phyloP scores from a whole-genome alignment of 2,888 invertebrate genomes.

The Teleiodes luculella region DNA sequence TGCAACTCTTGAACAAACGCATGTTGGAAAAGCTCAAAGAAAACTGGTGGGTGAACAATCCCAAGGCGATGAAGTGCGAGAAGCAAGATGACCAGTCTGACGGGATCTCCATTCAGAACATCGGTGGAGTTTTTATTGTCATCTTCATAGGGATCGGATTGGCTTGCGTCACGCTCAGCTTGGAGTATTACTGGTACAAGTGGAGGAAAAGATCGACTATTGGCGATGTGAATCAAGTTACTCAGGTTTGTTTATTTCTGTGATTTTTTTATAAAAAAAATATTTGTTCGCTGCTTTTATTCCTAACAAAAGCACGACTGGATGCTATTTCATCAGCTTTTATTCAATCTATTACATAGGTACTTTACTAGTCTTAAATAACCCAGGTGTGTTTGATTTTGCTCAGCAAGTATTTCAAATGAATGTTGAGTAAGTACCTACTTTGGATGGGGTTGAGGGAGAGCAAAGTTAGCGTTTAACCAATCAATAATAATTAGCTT shows the following conservation, averaged over 20 bases:
- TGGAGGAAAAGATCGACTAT: constrained; percentile 82
- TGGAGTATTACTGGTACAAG: constrained; percentile 97
- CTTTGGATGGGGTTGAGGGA: too few relatives aligned
- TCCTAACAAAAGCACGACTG: too few relatives aligned
- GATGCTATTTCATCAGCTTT: too few relatives aligned
- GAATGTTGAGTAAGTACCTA: too few relatives aligned
- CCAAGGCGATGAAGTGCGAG: constrained; percentile 86
- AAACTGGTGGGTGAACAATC: constrained; percentile 97
- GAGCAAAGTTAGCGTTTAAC: too few relatives aligned
- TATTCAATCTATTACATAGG: too few relatives aligned
- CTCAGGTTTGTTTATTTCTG: constrained; percentile 58
- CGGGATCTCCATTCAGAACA: constrained; percentile 98
- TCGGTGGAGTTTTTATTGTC: constrained; percentile 98
- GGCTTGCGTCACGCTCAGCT: constrained; percentile 92
- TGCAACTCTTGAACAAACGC: constrained; percentile 94
- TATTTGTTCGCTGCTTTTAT: too few relatives aligned
- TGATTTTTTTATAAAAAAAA: too few relatives aligned
- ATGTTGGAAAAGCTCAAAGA: constrained; percentile 96
- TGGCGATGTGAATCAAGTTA: constrained; percentile 78
- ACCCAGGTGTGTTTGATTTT: too few relatives aligned
- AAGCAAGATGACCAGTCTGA: constrained; percentile 95
- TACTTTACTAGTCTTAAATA: too few relatives aligned
- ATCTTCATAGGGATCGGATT: constrained; percentile 96
- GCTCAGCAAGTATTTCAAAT: too few relatives aligned
- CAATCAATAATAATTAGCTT: too few relatives aligned